Evolutionary conservation across 2,888 invertebrate species (phyloP).

Genomic region (Laothoe populi): DNA sequence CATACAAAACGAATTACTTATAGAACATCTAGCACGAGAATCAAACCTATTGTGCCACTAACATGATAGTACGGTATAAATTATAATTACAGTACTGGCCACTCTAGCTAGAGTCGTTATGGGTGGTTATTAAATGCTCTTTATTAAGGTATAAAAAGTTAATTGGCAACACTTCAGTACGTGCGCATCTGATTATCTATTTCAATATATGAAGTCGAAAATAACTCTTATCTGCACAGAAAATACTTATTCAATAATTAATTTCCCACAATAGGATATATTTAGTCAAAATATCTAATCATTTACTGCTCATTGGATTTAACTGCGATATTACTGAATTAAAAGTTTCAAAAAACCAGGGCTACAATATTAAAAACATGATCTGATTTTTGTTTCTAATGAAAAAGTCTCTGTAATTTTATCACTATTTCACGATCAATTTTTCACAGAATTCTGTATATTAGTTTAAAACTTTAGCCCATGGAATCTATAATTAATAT

Average conservation of each 20-base stretch:
- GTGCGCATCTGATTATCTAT: not conserved
- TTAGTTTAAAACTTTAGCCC: too few relatives aligned
- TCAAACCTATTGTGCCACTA: not conserved
- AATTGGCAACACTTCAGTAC: not conserved
- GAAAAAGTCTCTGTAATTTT: too few relatives aligned
- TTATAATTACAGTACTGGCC: constrained; percentile 5
- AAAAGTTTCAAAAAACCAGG: too few relatives aligned
- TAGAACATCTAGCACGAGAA: not conserved
- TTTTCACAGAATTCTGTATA: too few relatives aligned
- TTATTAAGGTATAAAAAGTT: not conserved
- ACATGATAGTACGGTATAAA: not conserved
- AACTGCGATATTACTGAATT: too few relatives aligned
- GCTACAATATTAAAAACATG: too few relatives aligned
- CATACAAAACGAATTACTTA: not conserved
- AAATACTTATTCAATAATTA: not conserved
- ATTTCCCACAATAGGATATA: not conserved
- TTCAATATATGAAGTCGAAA: not conserved
- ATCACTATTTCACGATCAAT: too few relatives aligned
- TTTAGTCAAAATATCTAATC: not conserved
- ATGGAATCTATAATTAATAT: too few relatives aligned
- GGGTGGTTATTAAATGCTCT: constrained; percentile 5
- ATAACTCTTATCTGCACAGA: not conserved
- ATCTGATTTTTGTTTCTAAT: too few relatives aligned
- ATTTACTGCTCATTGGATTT: too few relatives aligned
- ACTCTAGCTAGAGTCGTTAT: not conserved